phyloP scores from a whole-genome alignment of 2,113 vertebrate species.

The Mormoops blainvillei region DNA sequence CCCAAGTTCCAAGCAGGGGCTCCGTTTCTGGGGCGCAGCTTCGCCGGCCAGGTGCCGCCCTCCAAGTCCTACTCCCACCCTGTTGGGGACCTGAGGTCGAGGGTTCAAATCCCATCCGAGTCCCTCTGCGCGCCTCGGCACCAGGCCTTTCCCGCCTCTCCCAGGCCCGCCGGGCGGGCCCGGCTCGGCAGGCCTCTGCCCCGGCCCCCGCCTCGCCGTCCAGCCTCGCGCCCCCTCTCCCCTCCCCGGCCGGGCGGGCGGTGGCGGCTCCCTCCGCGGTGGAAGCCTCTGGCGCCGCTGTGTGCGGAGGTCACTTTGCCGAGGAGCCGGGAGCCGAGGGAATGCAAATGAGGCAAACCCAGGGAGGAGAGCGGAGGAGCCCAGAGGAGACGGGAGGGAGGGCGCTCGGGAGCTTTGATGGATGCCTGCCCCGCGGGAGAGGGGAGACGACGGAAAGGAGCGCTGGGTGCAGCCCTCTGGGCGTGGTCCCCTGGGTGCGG shows the following conservation, averaged over 20 bases:
- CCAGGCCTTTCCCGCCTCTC: neutral
- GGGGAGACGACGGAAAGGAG: neutral
- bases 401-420: slow-evolving; percentile 50
- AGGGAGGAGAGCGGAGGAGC: slow-evolving; percentile 47
- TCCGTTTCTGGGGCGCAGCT: neutral
- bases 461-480: neutral
- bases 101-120: slow-evolving; percentile 42
- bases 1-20: neutral
- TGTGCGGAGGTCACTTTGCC: slow-evolving; percentile 75
- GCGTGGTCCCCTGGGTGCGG: neutral
- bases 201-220: neutral
- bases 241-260: neutral
- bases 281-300: slow-evolving; percentile 69
- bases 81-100: neutral
- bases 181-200: neutral
- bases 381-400: slow-evolving; percentile 54
- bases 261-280: slow-evolving; percentile 55
- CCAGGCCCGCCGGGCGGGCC: neutral
- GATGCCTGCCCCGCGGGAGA: slow-evolving; percentile 63
- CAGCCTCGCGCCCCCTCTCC: neutral
- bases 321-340: slow-evolving; percentile 67
- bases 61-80: neutral
- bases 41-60: neutral
- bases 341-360: slow-evolving; percentile 76
- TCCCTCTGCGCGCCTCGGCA: neutral